A percentile compares a stretch with the other conserved stretches of the same genome.
Conservation (phyloP, 2,113 vertebrate genomes). For the Aphyosemion australe region DNA sequence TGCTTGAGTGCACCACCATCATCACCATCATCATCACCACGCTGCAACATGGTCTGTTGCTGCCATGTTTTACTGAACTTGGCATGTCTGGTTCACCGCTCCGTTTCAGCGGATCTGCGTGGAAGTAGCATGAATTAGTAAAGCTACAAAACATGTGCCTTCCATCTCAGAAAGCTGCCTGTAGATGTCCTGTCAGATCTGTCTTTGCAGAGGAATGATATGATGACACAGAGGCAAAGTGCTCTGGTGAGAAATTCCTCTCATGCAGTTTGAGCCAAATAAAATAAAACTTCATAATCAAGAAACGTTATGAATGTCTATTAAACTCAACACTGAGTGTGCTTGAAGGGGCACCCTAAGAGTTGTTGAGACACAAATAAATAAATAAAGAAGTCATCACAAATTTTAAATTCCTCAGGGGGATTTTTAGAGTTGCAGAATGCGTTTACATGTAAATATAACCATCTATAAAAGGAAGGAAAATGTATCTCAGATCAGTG, state of each 20-base stretch:
- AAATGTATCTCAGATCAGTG: conserved; percentile 22
- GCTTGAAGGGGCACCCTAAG: too few relatives aligned
- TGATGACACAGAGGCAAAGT: conserved; percentile 50
- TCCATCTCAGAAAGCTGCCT: conserved; percentile 53
- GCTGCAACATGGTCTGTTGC: conserved; percentile 15
- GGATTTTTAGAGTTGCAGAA: conserved; percentile 6
- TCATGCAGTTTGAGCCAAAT: conserved; percentile 58
- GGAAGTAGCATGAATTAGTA: conserved; percentile 58
- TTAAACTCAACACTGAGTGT: too few relatives aligned
- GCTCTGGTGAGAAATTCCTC: conserved; percentile 42
- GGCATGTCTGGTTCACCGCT: conserved; percentile 5
- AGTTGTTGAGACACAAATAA: background rate
- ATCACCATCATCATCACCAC: background rate
- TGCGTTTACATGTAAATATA: conserved; percentile 18
- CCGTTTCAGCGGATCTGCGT: conserved; percentile 17
- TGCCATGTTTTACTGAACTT: conserved; percentile 37
- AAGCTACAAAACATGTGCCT: conserved; percentile 60
- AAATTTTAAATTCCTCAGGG: background rate
- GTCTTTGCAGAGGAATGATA: conserved; percentile 38
- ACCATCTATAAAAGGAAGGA: conserved; percentile 4
- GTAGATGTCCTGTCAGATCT: conserved; percentile 64
- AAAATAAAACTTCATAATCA: too few relatives aligned
- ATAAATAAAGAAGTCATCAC: background rate
- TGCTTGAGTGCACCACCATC: conserved; percentile 1
- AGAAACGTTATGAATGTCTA: background rate